Evolutionary conservation across 2,113 vertebrate species (phyloP).

Genomic region (Dipodomys spectabilis): DNA sequence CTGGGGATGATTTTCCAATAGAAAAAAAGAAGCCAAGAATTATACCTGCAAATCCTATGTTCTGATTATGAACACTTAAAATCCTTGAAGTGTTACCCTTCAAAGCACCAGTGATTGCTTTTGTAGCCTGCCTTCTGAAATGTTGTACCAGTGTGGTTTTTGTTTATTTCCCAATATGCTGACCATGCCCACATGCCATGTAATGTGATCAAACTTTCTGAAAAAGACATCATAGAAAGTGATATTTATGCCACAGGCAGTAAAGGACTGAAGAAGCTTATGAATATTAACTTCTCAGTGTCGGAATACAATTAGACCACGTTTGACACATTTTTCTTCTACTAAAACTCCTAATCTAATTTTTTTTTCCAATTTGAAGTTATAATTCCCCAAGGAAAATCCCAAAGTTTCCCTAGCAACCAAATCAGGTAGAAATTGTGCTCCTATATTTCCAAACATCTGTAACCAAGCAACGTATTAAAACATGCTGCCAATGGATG

Average conservation of each 20-base stretch:
- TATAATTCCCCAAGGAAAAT: conserved; percentile 77
- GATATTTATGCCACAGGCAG: conserved; percentile 65
- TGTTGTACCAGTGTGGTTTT: conserved; percentile 51
- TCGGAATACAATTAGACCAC: conserved; percentile 54
- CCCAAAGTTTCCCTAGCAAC: conserved; percentile 82
- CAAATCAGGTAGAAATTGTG: conserved; percentile 81
- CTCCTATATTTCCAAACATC: conserved; percentile 73
- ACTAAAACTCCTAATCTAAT: conserved; percentile 50
- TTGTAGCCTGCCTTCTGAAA: conserved; percentile 44
- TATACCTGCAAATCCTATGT: not conserved
- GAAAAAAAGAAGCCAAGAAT: conserved; percentile 20
- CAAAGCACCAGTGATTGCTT: conserved; percentile 39
- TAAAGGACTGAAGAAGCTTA: conserved; percentile 48
- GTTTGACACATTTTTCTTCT: conserved; percentile 8
- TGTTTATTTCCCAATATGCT: conserved; percentile 66
- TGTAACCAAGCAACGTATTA: conserved; percentile 83
- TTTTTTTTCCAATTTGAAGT: conserved; percentile 54
- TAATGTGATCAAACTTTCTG: conserved; percentile 57
- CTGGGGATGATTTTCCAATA: conserved; percentile 25
- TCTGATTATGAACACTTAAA: conserved; percentile 48
- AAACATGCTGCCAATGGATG: conserved; percentile 65
- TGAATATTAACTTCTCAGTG: conserved; percentile 55
- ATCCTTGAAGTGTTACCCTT: not conserved
- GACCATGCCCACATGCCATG: not conserved
- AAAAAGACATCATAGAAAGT: conserved; percentile 27